Conservation (phyloP, 2,888 invertebrate genomes). For the Acheta domesticus region DNA sequence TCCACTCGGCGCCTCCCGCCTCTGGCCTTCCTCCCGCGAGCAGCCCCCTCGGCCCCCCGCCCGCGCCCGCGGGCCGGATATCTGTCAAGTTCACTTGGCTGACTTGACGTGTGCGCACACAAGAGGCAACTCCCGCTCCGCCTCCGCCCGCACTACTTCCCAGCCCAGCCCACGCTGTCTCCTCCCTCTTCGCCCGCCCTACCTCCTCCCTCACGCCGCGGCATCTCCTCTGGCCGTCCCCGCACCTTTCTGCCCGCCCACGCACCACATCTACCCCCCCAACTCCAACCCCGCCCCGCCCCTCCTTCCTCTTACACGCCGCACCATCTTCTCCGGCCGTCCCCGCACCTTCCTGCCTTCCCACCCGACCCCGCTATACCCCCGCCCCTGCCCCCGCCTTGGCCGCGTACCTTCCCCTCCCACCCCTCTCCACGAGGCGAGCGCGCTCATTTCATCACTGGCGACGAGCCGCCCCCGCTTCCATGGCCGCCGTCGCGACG, state of each 20-base stretch:
- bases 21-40: background rate
- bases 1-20: no score
- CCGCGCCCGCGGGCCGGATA: background rate
- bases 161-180: no score
- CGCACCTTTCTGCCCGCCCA: background rate
- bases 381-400: background rate
- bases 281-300: no score
- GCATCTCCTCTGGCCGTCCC: background rate
- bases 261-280: background rate
- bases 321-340: no score
- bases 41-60: background rate
- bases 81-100: conserved; percentile 18
- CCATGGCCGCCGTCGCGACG: no score
- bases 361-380: background rate
- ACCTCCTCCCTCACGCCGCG: no score
- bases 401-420: background rate
- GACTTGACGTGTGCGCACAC: conserved; percentile 5
- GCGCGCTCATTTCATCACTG: background rate
- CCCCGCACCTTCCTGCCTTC: background rate
- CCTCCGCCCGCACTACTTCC: background rate
- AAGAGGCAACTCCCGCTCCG: background rate
- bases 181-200: no score
- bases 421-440: background rate
- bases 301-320: no score
- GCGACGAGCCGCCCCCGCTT: background rate